Evolutionary conservation across 2,888 invertebrate genomes (phyloP), one percentile per base, ranked within the genome.

Genomic region (Atrina japonica): DNA sequence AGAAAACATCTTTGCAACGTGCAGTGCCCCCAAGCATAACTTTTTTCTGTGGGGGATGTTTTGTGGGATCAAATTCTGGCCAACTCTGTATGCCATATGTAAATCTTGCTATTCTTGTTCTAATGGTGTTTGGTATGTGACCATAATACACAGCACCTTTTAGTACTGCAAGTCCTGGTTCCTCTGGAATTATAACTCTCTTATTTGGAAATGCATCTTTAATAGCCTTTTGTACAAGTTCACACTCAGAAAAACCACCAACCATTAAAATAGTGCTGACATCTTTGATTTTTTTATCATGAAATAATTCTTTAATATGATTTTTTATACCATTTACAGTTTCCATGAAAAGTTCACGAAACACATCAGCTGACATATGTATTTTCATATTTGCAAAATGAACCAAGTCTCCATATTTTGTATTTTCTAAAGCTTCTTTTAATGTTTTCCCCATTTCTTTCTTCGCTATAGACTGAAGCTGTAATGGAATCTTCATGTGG

Each of bases 121-220:
- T 66, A 6, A 78, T 75, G 2, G 72, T 59, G 5, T 56, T 53
- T 2, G 76, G 78, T 16, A 61, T 63, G 30, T 78, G 78, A 18
- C 78, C 78, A 47, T 59, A 78, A 29, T 76, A 49, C 18, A 76
- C 78, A n/a, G 78, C 78, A 3, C 76, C 78, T 58, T 75, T 78
- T 14, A 78, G 40, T 7, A 78, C 76, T 27, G 71, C 68, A 21
- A 78, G 64, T 2, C 76, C 76, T 1, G 73, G 70, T 52, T 78
- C 76, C 14, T 64, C 64, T 14, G 78, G 78, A 41, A 78, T 66
- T 11, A 78, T 55, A 18, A 65, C 21, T 29, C 63, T 67, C 40
- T 63, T 71, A n/a, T 71, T 27, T 47, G 40, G 25, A 50, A 73
- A 65, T 14, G 25, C 40, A 7, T 41, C 50, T n/a, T 53, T 47